These are phyloP conservation scores for Drosophila lutescens DNA, from an alignment of 2,888 invertebrate genomes.

Conservation along the genomic window DNA sequence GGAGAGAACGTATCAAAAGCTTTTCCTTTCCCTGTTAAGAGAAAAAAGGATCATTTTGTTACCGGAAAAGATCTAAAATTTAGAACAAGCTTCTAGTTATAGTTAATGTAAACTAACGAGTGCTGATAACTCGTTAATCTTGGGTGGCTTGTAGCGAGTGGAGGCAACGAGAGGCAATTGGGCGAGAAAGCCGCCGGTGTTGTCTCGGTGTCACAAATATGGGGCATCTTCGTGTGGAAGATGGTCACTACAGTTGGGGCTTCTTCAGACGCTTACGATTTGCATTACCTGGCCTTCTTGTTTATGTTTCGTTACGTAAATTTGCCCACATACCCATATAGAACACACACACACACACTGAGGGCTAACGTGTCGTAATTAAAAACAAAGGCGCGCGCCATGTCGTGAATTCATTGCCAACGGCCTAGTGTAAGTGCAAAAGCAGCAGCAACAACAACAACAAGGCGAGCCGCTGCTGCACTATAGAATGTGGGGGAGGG, in stretches of 20 bases:
- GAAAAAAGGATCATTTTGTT: too few relatives aligned
- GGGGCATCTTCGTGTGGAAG: not conserved
- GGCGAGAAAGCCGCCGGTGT: not conserved
- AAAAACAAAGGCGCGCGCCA: slow-evolving; percentile 68
- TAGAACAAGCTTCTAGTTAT: not conserved
- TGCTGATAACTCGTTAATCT: not conserved
- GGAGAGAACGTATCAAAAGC: too few relatives aligned
- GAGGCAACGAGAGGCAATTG: not conserved
- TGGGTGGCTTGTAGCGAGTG: not conserved
- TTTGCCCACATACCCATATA: slow-evolving; percentile 14
- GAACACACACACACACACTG: not conserved
- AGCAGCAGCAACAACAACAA: slow-evolving; percentile 10
- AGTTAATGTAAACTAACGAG: not conserved
- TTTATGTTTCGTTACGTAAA: slow-evolving; percentile 38
- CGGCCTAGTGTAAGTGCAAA: slow-evolving; percentile 45
- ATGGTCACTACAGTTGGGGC: slow-evolving; percentile 16
- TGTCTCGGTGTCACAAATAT: slow-evolving; percentile 1
- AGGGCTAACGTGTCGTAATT: slow-evolving; percentile 66
- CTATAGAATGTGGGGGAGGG: not conserved
- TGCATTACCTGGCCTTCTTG: slow-evolving; percentile 11
- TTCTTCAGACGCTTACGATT: slow-evolving; percentile 10
- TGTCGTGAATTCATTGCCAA: slow-evolving; percentile 70
- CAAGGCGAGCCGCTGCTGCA: slow-evolving; percentile 12
- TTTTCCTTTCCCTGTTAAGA: too few relatives aligned
- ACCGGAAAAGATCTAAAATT: too few relatives aligned